Evolutionary conservation across 2,888 invertebrate species (phyloP).

Genomic region (Andrena minutula): DNA sequence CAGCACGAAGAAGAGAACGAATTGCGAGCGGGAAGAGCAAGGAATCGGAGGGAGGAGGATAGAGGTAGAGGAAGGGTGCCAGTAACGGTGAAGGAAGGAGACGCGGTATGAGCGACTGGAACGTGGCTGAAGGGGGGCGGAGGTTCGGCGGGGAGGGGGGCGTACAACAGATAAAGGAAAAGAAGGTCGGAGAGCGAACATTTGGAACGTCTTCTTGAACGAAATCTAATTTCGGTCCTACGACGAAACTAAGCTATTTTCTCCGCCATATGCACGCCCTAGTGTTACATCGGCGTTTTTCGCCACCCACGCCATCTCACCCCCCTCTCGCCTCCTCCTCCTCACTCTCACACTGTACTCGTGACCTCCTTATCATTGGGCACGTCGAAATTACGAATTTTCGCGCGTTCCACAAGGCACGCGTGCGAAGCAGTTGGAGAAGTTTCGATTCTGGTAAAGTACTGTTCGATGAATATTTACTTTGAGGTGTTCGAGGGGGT

Average conservation of each 20-base stretch:
- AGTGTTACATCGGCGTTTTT: constrained; percentile 56
- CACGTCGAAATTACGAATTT: background rate
- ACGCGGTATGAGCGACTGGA: constrained; percentile 36
- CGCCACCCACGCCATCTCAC: constrained; percentile 3
- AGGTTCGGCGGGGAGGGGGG: constrained; percentile 32
- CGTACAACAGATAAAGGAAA: constrained; percentile 64
- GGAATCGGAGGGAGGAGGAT: constrained; percentile 8
- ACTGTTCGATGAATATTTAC: background rate
- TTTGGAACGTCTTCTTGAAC: constrained; percentile 78
- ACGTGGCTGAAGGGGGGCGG: constrained; percentile 24
- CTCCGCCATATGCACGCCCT: constrained; percentile 73
- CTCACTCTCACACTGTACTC: background rate
- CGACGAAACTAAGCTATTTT: constrained; percentile 79
- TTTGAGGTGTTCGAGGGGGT: background rate
- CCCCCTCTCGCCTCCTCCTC: background rate
- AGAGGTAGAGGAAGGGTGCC: constrained; percentile 44
- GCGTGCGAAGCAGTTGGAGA: constrained; percentile 26
- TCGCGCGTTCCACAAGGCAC: background rate
- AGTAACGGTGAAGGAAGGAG: constrained; percentile 42
- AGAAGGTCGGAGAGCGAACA: constrained; percentile 73
- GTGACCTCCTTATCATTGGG: constrained; percentile 6
- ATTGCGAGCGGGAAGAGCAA: constrained; percentile 35
- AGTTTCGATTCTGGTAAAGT: constrained; percentile 26
- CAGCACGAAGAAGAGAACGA: constrained; percentile 62
- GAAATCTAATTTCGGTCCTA: constrained; percentile 79